These are phyloP conservation scores for Gymnoscopelus microlampas DNA, from an alignment of 2,797 vertebrate species.

Conservation along the genomic window DNA sequence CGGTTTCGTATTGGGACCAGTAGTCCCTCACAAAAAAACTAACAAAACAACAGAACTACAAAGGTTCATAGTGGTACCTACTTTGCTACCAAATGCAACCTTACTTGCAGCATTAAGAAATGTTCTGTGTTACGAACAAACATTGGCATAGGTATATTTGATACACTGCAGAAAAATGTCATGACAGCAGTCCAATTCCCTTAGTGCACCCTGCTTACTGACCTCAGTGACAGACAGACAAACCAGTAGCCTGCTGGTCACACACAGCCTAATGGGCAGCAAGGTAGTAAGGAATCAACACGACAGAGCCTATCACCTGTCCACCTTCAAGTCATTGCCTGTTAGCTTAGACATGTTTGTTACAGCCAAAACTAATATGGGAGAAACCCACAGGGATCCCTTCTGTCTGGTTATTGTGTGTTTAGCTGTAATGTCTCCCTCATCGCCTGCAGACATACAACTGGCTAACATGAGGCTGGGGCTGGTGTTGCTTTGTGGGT, in stretches of 20 bases:
- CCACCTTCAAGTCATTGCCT: conserved; percentile 9
- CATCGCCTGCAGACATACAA: conserved; percentile 13
- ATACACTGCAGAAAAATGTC: conserved; percentile 37
- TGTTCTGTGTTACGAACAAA: conserved; percentile 19
- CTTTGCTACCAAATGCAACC: conserved; percentile 39
- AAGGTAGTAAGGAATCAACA: conserved; percentile 20
- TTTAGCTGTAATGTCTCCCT: conserved; percentile 15
- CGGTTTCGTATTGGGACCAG: conserved; percentile 58
- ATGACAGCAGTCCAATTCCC: conserved; percentile 11
- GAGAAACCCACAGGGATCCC: conserved; percentile 2
- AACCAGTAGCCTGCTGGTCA: conserved; percentile 53
- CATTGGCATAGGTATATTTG: conserved; percentile 46
- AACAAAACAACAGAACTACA: conserved; percentile 51
- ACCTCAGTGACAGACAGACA: background rate
- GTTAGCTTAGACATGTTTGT: conserved; percentile 1
- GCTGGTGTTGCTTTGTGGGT: conserved; percentile 20
- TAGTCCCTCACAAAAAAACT: conserved; percentile 55
- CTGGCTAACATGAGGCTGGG: conserved; percentile 17
- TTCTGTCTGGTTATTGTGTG: conserved; percentile 16
- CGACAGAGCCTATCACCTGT: conserved; percentile 10
- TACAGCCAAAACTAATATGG: conserved; percentile 1
- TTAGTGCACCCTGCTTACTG: conserved; percentile 24
- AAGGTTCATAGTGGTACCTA: conserved; percentile 26
- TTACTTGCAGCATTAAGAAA: conserved; percentile 61
- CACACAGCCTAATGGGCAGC: conserved; percentile 8